Evolutionary conservation across 2,888 invertebrate species (phyloP).

Genomic region (Dynastes maya): DNA sequence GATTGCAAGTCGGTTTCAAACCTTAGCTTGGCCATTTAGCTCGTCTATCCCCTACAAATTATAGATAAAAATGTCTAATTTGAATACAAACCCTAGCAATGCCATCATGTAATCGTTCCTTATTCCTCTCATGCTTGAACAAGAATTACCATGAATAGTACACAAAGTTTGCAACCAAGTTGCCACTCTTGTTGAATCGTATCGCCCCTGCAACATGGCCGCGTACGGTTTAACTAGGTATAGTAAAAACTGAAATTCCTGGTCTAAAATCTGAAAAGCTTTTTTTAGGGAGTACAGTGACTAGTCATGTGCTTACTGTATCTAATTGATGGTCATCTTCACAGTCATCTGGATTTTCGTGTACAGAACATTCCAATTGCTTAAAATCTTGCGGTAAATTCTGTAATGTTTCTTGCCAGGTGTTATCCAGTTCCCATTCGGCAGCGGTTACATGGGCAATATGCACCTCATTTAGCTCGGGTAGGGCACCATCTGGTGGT

Average conservation of each 20-base stretch:
- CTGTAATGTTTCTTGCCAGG: slow-evolving; percentile 69
- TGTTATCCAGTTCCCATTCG: slow-evolving; percentile 70
- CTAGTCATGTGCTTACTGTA: neutral
- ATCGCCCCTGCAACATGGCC: slow-evolving; percentile 67
- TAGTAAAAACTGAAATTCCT: slow-evolving; percentile 71
- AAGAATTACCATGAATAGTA: slow-evolving; percentile 68
- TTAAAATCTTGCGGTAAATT: slow-evolving; percentile 68
- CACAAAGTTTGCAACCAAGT: slow-evolving; percentile 73
- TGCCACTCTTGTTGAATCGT: slow-evolving; percentile 70
- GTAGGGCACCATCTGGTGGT: slow-evolving; percentile 68
- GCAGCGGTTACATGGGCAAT: slow-evolving; percentile 63
- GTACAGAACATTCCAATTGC: slow-evolving; percentile 64
- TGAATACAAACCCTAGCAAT: slow-evolving; percentile 68
- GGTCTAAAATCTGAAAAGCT: slow-evolving; percentile 65
- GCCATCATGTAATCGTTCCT: slow-evolving; percentile 74
- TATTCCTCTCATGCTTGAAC: slow-evolving; percentile 72
- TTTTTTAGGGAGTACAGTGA: neutral
- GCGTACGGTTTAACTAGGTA: slow-evolving; percentile 71
- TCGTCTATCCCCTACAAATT: too few relatives aligned
- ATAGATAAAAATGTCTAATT: neutral
- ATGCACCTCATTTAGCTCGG: slow-evolving; percentile 64
- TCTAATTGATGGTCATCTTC: slow-evolving; percentile 65
- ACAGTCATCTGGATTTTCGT: slow-evolving; percentile 62
- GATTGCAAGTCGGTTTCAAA: too few relatives aligned
- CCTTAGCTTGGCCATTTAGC: too few relatives aligned